phyloP scores from a whole-genome alignment of 2,888 invertebrate species.

The Eristalis pertinax region DNA sequence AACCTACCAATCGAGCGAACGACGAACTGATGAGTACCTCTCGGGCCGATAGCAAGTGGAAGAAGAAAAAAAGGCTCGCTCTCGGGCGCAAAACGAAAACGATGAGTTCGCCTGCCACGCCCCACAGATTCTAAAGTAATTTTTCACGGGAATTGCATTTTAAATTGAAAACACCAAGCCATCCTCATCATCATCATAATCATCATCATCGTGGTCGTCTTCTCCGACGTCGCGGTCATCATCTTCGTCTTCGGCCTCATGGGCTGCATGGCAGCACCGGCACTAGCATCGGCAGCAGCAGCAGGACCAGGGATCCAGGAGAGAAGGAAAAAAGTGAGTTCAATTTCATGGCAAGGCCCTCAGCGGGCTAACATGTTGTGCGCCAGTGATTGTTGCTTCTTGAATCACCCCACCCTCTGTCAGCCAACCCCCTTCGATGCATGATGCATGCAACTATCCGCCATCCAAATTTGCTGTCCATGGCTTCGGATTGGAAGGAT shows the following conservation, averaged over 20 bases:
- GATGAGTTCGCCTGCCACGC: conserved; percentile 76
- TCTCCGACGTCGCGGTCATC: background rate
- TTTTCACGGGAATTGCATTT: conserved; percentile 77
- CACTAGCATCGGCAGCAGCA: background rate
- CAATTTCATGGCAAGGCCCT: conserved; percentile 60
- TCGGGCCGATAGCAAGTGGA: conserved; percentile 31
- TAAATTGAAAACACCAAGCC: conserved; percentile 76
- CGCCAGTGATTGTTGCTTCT: conserved; percentile 29
- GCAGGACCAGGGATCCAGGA: background rate
- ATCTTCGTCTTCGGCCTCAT: conserved; percentile 6
- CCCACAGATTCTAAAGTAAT: conserved; percentile 76
- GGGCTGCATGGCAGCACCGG: background rate
- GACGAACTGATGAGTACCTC: conserved; percentile 67
- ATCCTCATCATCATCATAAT: conserved; percentile 68
- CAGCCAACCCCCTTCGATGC: conserved; percentile 6
- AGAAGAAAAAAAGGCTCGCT: conserved; percentile 25
- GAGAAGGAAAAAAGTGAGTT: conserved; percentile 21
- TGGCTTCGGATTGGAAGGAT: conserved; percentile 60
- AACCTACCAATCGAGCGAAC: conserved; percentile 70
- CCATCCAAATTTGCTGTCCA: conserved; percentile 59
- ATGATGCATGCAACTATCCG: conserved; percentile 18
- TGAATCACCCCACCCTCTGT: conserved; percentile 57
- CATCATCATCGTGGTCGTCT: conserved; percentile 29
- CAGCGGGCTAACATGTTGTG: conserved; percentile 56
- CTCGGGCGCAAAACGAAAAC: conserved; percentile 55